phyloP scores from a whole-genome alignment of 2,797 vertebrate genomes.

The Macropodus opercularis region DNA sequence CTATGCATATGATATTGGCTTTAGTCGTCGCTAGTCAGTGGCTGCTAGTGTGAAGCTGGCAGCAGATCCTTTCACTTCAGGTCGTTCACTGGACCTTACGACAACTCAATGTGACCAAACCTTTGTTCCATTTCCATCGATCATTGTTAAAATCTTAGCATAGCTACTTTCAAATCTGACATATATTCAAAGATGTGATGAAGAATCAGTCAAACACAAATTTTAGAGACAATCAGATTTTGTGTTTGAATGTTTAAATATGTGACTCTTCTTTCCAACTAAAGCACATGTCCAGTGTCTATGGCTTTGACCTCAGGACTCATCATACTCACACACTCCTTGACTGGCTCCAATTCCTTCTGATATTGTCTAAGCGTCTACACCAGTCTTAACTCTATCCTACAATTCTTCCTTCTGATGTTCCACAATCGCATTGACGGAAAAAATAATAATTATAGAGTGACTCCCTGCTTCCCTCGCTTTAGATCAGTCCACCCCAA shows the following conservation, averaged over 20 bases:
- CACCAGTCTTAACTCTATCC: not conserved
- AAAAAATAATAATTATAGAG: not conserved
- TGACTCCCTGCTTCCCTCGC: constrained; percentile 6
- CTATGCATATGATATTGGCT: no score
- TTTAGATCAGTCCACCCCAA: constrained; percentile 9
- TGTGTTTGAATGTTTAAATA: not conserved
- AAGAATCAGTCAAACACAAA: constrained; percentile 1
- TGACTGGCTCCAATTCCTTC: not conserved
- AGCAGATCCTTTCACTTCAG: not conserved
- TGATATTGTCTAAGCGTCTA: not conserved
- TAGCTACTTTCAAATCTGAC: not conserved
- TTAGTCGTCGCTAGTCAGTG: not conserved
- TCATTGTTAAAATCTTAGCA: not conserved
- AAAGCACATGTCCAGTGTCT: constrained; percentile 2
- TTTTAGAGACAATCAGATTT: not conserved
- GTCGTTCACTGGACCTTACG: not conserved
- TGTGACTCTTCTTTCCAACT: not conserved
- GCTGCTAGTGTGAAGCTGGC: constrained; percentile 1
- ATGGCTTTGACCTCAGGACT: not conserved
- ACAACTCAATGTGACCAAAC: not conserved
- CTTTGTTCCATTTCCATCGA: not conserved
- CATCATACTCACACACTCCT: not conserved
- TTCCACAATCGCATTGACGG: constrained; percentile 3
- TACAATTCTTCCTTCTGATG: not conserved
- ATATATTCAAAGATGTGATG: constrained; percentile 1